Percentiles rank a stretch among this genome's conserved stretches.
These are phyloP conservation scores for Excalfactoria chinensis DNA, from an alignment of 2,113 vertebrate genomes.

Conservation along the genomic window DNA sequence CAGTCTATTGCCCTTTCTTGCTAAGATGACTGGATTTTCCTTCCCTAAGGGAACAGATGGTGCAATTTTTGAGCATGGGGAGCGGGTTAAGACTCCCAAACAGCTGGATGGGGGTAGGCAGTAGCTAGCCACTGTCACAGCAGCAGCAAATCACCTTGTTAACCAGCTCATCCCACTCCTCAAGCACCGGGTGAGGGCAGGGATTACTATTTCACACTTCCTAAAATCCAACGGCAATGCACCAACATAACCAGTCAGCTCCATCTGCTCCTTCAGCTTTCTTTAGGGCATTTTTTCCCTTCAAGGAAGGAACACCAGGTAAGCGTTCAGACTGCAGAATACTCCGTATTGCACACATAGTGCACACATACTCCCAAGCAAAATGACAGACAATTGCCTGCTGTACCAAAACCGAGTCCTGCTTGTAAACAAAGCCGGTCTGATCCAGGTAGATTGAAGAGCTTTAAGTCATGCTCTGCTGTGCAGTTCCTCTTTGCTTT, in stretches of 20 bases:
- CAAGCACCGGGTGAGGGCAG: background rate
- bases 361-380: background rate
- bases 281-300: background rate
- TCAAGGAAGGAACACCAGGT: background rate
- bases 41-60: background rate
- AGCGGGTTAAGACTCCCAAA: background rate
- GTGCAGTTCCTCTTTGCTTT: slow-evolving; percentile 10
- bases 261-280: background rate
- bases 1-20: slow-evolving; percentile 33
- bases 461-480: background rate
- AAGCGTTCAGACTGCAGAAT: background rate
- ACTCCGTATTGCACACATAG: background rate
- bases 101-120: background rate
- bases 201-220: background rate
- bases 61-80: background rate
- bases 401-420: background rate
- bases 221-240: background rate
- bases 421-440: background rate
- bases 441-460: background rate
- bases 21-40: background rate
- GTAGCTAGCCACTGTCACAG: background rate
- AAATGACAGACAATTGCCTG: background rate
- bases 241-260: background rate
- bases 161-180: background rate
- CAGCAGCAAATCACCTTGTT: background rate